A percentile compares a stretch with the other conserved stretches of the same genome.
These are phyloP conservation scores for Ptychodera flava DNA, from an alignment of 35 echinoderm and acorn worm genomes.

Conservation along the genomic window DNA sequence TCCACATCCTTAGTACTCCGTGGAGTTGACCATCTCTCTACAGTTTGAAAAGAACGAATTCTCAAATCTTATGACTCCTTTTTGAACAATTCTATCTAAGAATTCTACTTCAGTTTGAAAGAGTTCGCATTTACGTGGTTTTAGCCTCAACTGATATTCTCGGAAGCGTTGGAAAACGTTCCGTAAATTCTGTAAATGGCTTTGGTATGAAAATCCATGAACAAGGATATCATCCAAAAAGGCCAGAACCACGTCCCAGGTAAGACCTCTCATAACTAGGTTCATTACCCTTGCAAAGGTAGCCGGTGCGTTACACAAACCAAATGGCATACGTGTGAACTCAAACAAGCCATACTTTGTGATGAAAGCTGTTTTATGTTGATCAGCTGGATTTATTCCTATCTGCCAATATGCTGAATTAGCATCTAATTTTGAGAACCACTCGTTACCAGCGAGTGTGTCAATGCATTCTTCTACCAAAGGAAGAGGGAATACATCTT, in stretches of 20 bases:
- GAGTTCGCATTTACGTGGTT: conserved; percentile 39
- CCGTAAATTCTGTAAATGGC: neutral
- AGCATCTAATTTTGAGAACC: conserved; percentile 63
- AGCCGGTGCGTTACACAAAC: conserved; percentile 19
- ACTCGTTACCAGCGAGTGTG: conserved; percentile 22
- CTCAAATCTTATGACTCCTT: neutral
- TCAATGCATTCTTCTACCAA: conserved; percentile 35
- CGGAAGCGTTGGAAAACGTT: neutral
- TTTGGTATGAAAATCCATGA: neutral
- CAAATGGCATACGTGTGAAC: conserved; percentile 47
- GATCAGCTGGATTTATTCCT: conserved; percentile 3
- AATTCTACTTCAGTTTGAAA: conserved; percentile 43
- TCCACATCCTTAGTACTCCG: conserved; percentile 17
- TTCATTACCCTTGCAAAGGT: neutral
- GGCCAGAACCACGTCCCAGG: neutral
- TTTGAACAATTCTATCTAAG: conserved; percentile 1
- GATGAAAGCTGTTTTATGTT: conserved; percentile 44
- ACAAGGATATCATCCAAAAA: neutral
- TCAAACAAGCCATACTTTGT: conserved; percentile 33
- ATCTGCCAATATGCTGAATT: conserved; percentile 42
- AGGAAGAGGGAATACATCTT: conserved; percentile 41
- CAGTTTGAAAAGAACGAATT: neutral
- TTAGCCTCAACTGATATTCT: neutral
- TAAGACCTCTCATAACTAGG: neutral
- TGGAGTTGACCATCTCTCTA: neutral